Evolutionary conservation across 2,797 vertebrate species (phyloP).

Genomic region (Periophthalmus magnuspinnatus): DNA sequence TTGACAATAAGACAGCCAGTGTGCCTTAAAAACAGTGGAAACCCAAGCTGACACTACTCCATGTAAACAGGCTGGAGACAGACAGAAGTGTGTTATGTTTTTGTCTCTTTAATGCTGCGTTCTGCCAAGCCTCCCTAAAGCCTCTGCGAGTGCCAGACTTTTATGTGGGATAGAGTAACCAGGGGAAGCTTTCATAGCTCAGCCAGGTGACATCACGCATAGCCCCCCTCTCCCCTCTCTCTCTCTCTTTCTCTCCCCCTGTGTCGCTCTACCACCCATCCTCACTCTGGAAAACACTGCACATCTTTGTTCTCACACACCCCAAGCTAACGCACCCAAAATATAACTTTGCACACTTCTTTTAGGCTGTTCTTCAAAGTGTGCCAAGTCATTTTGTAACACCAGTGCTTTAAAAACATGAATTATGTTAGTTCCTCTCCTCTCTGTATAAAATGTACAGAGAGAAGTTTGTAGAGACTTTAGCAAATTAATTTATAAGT

Average conservation of each 20-base stretch:
- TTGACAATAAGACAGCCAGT: conserved; percentile 36
- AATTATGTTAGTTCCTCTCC: not conserved
- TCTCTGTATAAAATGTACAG: not conserved
- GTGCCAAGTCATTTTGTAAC: conserved; percentile 42
- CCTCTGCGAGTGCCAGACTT: conserved; percentile 74
- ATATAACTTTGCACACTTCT: conserved; percentile 57
- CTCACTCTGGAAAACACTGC: conserved; percentile 75
- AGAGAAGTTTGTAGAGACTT: not conserved
- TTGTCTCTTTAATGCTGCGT: conserved; percentile 68
- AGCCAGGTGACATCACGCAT: conserved; percentile 81
- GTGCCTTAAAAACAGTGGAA: conserved; percentile 41
- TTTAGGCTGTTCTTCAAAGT: conserved; percentile 59
- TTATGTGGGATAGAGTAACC: conserved; percentile 79
- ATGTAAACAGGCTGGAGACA: conserved; percentile 61
- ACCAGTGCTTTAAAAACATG: conserved; percentile 35
- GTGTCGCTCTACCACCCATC: conserved; percentile 65
- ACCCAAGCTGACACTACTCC: conserved; percentile 43
- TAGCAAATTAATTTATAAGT: not conserved
- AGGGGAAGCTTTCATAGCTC: conserved; percentile 76
- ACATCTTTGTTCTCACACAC: conserved; percentile 76
- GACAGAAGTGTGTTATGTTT: conserved; percentile 68
- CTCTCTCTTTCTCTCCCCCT: conserved; percentile 23
- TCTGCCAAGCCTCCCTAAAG: conserved; percentile 75
- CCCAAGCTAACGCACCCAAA: conserved; percentile 47
- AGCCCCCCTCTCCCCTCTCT: conserved; percentile 50